Evolutionary conservation across 2,113 vertebrate species (phyloP).

Genomic region (Arothron firmamentum): DNA sequence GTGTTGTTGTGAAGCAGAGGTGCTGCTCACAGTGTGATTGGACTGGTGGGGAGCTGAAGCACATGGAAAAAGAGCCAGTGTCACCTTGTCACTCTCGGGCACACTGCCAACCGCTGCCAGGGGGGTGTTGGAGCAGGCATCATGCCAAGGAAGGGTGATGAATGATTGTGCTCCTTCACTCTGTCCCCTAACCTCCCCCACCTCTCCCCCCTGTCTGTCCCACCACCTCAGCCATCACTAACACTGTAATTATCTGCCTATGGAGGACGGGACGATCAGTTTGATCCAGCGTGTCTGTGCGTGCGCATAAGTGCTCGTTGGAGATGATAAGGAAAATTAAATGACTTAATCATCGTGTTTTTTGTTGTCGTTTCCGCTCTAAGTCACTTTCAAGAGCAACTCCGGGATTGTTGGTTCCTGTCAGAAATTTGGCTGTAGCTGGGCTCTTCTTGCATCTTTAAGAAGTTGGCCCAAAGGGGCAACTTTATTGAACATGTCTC

Average conservation of each 20-base stretch:
- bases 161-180: conserved; percentile 60
- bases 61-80: conserved; percentile 61
- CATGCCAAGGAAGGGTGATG: conserved; percentile 60
- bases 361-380: neutral
- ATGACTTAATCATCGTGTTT: neutral
- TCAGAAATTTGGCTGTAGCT: conserved; percentile 30
- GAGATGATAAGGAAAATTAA: conserved; percentile 8
- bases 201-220: conserved; percentile 29
- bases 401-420: neutral
- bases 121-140: conserved; percentile 54
- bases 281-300: conserved; percentile 38
- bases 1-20: conserved; percentile 56
- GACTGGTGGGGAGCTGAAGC: conserved; percentile 54
- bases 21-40: conserved; percentile 55
- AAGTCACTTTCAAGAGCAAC: conserved; percentile 13
- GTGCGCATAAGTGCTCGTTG: conserved; percentile 8
- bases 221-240: conserved; percentile 61
- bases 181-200: conserved; percentile 12
- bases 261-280: conserved; percentile 64
- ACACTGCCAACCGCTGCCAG: conserved; percentile 59
- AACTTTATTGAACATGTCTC: no score
- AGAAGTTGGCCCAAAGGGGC: no score
- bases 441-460: conserved; percentile 11
- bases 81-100: conserved; percentile 75
- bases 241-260: conserved; percentile 71